Base-by-base conservation (phyloP, 2,113 vertebrate species). In the Xiphias gladius region DNA sequence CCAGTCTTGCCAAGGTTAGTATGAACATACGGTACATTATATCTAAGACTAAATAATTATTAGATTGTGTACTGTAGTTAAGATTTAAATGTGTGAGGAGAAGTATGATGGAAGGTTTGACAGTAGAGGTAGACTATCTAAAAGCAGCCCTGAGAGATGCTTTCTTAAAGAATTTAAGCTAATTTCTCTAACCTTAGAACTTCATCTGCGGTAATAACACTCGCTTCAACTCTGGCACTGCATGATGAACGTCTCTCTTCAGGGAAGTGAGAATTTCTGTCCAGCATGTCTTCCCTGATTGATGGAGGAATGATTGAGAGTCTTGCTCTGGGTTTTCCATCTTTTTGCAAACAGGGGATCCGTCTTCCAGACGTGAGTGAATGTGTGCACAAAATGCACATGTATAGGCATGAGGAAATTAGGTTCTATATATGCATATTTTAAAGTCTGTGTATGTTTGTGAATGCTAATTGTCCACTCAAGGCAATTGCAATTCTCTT, bases 261-360 rank as follows among this genome's bases (percentile, higher is more conserved):
- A 64, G 67, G 46, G 35, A 80, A 26, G 4, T 85, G 68, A 87
- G n/a, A 52, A 13, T 52, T 67, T 79, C 26, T 63, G 39, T 73
- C 67, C 35, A 69, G 50, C 8, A 1, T 43, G 63, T 59, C 58
- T 50, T 58, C 37, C 13, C 24, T 82, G 68, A 86, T 55, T 67
- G 61, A 82, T 77, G 32, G 39, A 20, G 43, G 24, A 24, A 20
- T 26, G 76, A 69, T 13, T 62, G 46, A 72, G 12, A 61, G 59
- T 52, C n/a, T 37, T 9, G 5, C 19, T 70, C 69, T 54, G 57
- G 80, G 70, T 65, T 79, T 84, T 84, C 65, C 41, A 73, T 76
- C 30, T 37, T 35, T 75, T 55, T 54, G 46, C 46, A 69, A 79
- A 61, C 2, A 68, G 72, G 35, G 43, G 61, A 63, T 72, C n/a